Conservation (phyloP, 1,140 invertebrate species). For the Penaeus chinensis region DNA sequence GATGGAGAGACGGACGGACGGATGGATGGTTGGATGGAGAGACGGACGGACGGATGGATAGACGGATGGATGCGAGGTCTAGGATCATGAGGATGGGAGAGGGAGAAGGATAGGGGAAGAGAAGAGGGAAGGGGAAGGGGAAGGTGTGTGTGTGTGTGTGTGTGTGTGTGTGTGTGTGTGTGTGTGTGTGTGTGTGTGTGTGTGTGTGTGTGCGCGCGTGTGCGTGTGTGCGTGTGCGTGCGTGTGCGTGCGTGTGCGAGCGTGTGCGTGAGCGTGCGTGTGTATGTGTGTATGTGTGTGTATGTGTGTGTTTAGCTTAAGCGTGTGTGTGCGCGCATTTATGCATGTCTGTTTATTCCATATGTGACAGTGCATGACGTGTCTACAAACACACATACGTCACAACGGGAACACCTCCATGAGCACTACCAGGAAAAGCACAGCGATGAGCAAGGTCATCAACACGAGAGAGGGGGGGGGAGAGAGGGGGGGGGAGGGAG, state of each 20-base stretch:
- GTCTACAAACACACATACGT: too few relatives aligned
- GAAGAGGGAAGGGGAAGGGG: slow-evolving; percentile 4
- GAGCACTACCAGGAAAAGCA: too few relatives aligned
- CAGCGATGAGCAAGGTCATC: too few relatives aligned
- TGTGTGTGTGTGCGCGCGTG: not conserved
- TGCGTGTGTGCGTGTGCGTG: not conserved
- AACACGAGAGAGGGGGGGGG: too few relatives aligned
- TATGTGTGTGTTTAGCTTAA: not conserved
- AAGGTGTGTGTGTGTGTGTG: not conserved
- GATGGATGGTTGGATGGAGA: too few relatives aligned
- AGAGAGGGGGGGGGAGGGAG: too few relatives aligned
- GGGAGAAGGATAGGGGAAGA: not conserved
- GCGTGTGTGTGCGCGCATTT: not conserved
- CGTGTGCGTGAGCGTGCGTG: not conserved
- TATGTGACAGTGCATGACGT: too few relatives aligned
- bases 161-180: not conserved
- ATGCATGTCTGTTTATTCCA: not conserved
- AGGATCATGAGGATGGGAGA: too few relatives aligned
- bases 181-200: not conserved
- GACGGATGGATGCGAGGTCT: too few relatives aligned
- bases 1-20: too few relatives aligned
- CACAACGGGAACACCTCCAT: too few relatives aligned
- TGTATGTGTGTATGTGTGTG: not conserved
- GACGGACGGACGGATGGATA: not conserved
- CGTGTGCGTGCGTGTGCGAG: not conserved